Conservation (phyloP, 2,797 vertebrate species). For the Intellagama lesueurii region DNA sequence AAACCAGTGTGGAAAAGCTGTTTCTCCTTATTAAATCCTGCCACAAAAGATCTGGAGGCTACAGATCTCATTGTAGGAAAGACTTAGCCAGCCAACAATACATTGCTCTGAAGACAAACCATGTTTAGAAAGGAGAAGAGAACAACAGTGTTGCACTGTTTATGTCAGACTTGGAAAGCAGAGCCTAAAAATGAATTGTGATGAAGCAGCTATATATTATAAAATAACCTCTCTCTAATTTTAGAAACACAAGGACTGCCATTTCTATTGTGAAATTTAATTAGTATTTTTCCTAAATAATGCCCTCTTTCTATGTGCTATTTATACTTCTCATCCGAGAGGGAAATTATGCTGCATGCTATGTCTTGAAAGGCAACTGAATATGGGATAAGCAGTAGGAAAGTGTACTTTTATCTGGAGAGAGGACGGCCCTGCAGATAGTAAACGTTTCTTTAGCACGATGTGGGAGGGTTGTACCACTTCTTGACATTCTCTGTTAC, state of each 20-base stretch:
- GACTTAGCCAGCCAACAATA: slow-evolving; percentile 68
- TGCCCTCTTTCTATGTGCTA: slow-evolving; percentile 76
- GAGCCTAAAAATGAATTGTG: slow-evolving; percentile 73
- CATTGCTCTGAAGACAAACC: slow-evolving; percentile 57
- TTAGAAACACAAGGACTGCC: slow-evolving; percentile 76
- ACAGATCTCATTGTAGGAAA: slow-evolving; percentile 58
- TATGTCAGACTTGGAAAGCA: slow-evolving; percentile 71
- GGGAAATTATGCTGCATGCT: slow-evolving; percentile 72
- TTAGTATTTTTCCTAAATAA: slow-evolving; percentile 83
- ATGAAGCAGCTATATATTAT: slow-evolving; percentile 77
- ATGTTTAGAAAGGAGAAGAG: slow-evolving; percentile 76
- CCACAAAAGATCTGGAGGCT: slow-evolving; percentile 63
- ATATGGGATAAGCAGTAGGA: slow-evolving; percentile 48
- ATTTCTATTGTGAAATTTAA: slow-evolving; percentile 82
- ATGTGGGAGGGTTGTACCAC: slow-evolving; percentile 10
- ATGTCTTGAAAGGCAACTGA: slow-evolving; percentile 64
- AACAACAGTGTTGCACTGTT: slow-evolving; percentile 72
- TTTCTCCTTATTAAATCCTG: slow-evolving; percentile 59
- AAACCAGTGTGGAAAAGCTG: slow-evolving; percentile 48
- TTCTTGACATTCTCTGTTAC: slow-evolving; percentile 7
- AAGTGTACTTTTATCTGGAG: slow-evolving; percentile 66
- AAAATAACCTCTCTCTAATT: slow-evolving; percentile 79
- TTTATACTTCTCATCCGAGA: slow-evolving; percentile 75
- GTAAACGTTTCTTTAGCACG: slow-evolving; percentile 41
- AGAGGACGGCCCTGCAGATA: slow-evolving; percentile 2